Evolutionary conservation across 2,888 invertebrate species (phyloP).

Genomic region (Drosophila differens): DNA sequence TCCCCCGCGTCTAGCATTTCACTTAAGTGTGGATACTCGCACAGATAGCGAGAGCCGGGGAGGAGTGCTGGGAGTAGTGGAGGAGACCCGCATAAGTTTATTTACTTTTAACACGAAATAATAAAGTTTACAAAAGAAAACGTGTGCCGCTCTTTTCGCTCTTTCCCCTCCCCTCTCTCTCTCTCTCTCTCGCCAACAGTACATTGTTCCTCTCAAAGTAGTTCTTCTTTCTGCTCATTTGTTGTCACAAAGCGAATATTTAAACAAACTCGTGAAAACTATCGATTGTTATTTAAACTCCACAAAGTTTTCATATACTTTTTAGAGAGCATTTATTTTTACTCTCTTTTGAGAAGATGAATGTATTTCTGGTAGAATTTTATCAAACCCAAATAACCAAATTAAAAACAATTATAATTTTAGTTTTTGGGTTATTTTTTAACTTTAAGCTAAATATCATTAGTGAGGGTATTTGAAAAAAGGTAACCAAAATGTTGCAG

Average conservation of each 20-base stretch:
- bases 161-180: neutral
- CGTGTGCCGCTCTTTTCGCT: slow-evolving; percentile 59
- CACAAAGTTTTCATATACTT: slow-evolving; percentile 1
- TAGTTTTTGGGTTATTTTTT: too few relatives aligned
- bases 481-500: slow-evolving; percentile 28
- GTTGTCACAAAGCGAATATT: slow-evolving; percentile 51
- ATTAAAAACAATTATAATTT: neutral
- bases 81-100: slow-evolving; percentile 69
- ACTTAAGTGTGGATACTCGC: slow-evolving; percentile 63
- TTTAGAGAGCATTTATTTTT: neutral
- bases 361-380: neutral
- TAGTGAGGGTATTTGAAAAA: slow-evolving; percentile 12
- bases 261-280: slow-evolving; percentile 34
- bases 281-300: slow-evolving; percentile 13
- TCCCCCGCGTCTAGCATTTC: slow-evolving; percentile 57
- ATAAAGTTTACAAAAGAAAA: slow-evolving; percentile 80
- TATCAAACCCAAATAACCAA: neutral
- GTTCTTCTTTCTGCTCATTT: slow-evolving; percentile 18
- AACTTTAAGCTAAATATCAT: neutral
- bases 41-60: slow-evolving; percentile 20
- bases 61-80: neutral
- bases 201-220: slow-evolving; percentile 9
- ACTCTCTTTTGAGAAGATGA: neutral
- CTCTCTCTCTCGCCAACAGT: slow-evolving; percentile 26
- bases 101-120: slow-evolving; percentile 80